A percentile compares a stretch with the other conserved stretches of the same genome.
Conservation (phyloP, 2,797 vertebrate species). For the Hyperoplus immaculatus region DNA sequence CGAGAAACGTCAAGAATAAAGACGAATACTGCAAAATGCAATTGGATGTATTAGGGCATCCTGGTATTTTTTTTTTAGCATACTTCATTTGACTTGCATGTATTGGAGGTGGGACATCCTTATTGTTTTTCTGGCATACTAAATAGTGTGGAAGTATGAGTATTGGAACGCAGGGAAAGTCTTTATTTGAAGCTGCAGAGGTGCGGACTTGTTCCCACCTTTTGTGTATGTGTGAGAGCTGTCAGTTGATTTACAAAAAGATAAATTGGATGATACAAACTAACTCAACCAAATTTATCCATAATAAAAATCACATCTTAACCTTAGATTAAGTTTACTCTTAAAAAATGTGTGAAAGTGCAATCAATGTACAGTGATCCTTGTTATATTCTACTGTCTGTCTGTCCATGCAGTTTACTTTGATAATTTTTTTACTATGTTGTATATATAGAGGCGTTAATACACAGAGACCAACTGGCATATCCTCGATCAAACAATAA, state of each 20-base stretch:
- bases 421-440: slow-evolving; percentile 16
- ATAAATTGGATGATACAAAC: background rate
- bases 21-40: too few species aligned
- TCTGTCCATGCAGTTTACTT: slow-evolving; percentile 39
- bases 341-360: slow-evolving; percentile 53
- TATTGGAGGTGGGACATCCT: too few species aligned
- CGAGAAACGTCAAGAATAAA: too few species aligned
- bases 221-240: background rate
- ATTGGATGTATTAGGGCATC: too few species aligned
- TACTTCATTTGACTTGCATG: too few species aligned
- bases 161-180: too few species aligned
- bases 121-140: too few species aligned
- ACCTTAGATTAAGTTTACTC: slow-evolving; percentile 19
- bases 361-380: slow-evolving; percentile 58
- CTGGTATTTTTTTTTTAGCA: too few species aligned
- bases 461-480: background rate
- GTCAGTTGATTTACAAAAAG: background rate
- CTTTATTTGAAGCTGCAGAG: too few species aligned
- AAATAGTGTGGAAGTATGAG: too few species aligned
- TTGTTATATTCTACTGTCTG: slow-evolving; percentile 32
- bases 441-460: slow-evolving; percentile 29
- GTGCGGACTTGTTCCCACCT: too few species aligned
- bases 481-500: slow-evolving; percentile 28
- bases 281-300: slow-evolving; percentile 32
- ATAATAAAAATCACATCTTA: slow-evolving; percentile 1